A percentile compares a stretch with the other conserved stretches of the same genome.
Conservation (phyloP, 2,113 vertebrate species). For the Cariama cristata region DNA sequence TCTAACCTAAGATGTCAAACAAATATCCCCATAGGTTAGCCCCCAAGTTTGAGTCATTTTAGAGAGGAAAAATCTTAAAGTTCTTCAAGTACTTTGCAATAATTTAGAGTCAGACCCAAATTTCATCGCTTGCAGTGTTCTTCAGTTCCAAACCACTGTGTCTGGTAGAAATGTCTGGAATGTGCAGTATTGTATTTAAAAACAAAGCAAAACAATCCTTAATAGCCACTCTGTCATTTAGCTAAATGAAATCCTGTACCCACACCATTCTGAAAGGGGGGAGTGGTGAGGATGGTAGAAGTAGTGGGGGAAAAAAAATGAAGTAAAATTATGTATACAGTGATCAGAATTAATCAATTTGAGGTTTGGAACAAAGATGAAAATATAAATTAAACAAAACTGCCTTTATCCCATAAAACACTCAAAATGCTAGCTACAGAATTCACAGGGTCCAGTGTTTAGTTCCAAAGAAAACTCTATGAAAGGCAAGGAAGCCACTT, state of each 20-base stretch:
- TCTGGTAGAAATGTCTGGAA: constrained; percentile 29
- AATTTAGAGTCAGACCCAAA: neutral
- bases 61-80: neutral
- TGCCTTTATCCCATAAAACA: neutral
- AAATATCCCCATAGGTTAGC: neutral
- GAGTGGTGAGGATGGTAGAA: neutral
- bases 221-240: neutral
- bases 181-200: constrained; percentile 40
- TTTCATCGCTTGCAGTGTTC: neutral
- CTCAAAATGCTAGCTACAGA: neutral
- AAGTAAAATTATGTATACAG: neutral
- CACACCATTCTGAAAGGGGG: neutral
- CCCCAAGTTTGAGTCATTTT: neutral
- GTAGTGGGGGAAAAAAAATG: neutral
- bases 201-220: constrained; percentile 8
- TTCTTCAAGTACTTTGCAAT: neutral
- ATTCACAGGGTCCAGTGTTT: neutral
- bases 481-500: neutral
- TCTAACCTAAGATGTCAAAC: neutral
- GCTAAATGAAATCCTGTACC: neutral
- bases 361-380: constrained; percentile 8
- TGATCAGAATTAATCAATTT: neutral
- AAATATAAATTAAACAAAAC: constrained; percentile 25
- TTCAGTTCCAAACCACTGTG: neutral
- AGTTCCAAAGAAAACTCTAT: constrained; percentile 6